phyloP scores from a whole-genome alignment of 2,888 invertebrate genomes.

The Plagodis pulveraria region DNA sequence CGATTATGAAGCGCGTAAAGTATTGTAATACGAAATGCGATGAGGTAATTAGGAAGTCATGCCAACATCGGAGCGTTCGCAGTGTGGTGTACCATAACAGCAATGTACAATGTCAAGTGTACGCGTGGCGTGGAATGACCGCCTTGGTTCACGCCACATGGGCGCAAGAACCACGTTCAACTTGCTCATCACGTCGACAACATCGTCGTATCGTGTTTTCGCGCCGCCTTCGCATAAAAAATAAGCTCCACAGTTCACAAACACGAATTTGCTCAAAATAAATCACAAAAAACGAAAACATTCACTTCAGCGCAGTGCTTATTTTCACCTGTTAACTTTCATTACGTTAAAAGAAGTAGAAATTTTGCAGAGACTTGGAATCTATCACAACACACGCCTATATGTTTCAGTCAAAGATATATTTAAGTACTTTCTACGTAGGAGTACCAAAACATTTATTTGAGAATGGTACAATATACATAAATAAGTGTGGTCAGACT shows the following conservation, averaged over 20 bases:
- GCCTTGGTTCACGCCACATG: conserved; percentile 29
- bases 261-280: conserved; percentile 59
- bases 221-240: conserved; percentile 42
- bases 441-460: conserved; percentile 25
- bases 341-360: conserved; percentile 18
- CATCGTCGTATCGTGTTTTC: conserved; percentile 22
- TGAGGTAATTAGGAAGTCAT: conserved; percentile 63
- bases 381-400: conserved; percentile 27
- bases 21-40: conserved; percentile 26
- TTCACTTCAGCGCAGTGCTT: conserved; percentile 47
- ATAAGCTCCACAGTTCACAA: conserved; percentile 37
- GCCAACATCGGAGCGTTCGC: conserved; percentile 49
- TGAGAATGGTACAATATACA: conserved; percentile 18
- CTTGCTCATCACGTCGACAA: conserved; percentile 44
- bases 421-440: conserved; percentile 1
- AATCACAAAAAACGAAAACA: conserved; percentile 58
- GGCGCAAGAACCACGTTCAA: conserved; percentile 38
- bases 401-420: conserved; percentile 12
- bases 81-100: conserved; percentile 50
- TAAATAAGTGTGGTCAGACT: conserved; percentile 17
- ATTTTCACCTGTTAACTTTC: conserved; percentile 53
- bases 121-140: conserved; percentile 31
- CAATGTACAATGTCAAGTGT: conserved; percentile 75
- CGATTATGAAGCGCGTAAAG: conserved; percentile 15
- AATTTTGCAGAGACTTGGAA: conserved; percentile 21